A percentile compares a stretch with the other conserved stretches of the same genome.
phyloP scores from a whole-genome alignment of 1,140 invertebrate species.

The Aradophagus sp. region DNA sequence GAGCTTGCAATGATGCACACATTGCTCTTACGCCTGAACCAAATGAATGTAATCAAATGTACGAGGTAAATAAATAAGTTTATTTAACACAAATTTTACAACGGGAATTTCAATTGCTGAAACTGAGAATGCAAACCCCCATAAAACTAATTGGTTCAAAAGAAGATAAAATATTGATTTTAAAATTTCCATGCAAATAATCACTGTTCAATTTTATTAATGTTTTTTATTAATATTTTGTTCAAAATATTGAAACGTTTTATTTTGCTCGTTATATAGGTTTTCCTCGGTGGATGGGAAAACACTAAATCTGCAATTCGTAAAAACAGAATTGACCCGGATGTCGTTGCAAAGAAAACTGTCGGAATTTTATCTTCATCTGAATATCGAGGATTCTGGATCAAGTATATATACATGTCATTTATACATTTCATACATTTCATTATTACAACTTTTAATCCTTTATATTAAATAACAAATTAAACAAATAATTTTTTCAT shows the following conservation, averaged over 20 bases:
- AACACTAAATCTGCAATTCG: conserved; percentile 89
- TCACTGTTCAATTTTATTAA: too few relatives aligned
- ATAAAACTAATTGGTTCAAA: too few relatives aligned
- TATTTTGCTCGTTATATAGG: conserved; percentile 71
- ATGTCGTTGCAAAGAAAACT: conserved; percentile 83
- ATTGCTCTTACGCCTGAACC: conserved; percentile 82
- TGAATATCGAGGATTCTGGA: conserved; percentile 89
- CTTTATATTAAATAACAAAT: too few relatives aligned
- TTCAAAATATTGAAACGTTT: background rate
- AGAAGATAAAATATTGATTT: too few relatives aligned
- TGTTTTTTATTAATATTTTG: too few relatives aligned
- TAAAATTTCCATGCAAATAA: too few relatives aligned
- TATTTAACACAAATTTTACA: too few relatives aligned
- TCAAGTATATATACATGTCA: conserved; percentile 76
- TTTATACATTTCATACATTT: too few relatives aligned
- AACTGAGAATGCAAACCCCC: too few relatives aligned
- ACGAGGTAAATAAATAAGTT: background rate
- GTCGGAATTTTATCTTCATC: conserved; percentile 80
- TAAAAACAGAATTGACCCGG: conserved; percentile 85
- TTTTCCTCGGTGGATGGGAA: conserved; percentile 89
- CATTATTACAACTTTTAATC: too few relatives aligned
- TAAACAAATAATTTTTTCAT: too few relatives aligned
- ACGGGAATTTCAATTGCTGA: too few relatives aligned
- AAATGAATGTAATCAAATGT: conserved; percentile 79
- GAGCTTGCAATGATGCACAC: conserved; percentile 86